phyloP scores from a whole-genome alignment of 2,888 invertebrate species.

The Agrotis puta region DNA sequence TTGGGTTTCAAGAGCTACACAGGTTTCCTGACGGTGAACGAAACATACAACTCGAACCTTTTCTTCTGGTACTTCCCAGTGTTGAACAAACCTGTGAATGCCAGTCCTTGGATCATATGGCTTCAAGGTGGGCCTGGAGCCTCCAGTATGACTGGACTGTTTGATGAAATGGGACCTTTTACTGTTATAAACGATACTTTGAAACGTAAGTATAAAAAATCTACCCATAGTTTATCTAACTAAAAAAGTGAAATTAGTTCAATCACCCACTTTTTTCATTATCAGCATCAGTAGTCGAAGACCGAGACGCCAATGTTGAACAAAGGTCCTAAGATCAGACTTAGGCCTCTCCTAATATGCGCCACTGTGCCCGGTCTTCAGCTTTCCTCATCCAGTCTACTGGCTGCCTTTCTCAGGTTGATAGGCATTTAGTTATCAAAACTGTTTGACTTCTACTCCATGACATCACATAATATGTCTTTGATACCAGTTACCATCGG shows the following conservation, averaged over 20 bases:
- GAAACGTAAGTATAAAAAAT: slow-evolving; percentile 66
- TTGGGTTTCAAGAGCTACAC: slow-evolving; percentile 87
- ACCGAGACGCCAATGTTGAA: too few relatives aligned
- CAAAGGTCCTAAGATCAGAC: too few relatives aligned
- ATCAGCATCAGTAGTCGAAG: too few relatives aligned
- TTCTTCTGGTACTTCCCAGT: slow-evolving; percentile 97
- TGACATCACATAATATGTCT: background rate
- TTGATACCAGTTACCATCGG: background rate
- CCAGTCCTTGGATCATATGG: slow-evolving; percentile 95
- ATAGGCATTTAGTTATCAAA: background rate
- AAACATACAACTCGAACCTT: slow-evolving; percentile 93
- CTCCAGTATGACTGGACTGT: slow-evolving; percentile 90
- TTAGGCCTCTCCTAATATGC: background rate
- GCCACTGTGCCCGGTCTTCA: too few relatives aligned
- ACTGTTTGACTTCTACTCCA: background rate
- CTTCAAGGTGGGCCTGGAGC: slow-evolving; percentile 97
- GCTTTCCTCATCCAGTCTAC: too few relatives aligned
- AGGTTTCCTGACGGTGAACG: slow-evolving; percentile 93
- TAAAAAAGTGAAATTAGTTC: background rate
- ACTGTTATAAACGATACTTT: slow-evolving; percentile 64
- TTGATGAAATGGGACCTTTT: slow-evolving; percentile 86
- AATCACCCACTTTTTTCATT: background rate
- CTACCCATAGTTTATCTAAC: background rate
- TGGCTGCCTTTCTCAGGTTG: too few relatives aligned
- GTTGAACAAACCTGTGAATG: slow-evolving; percentile 78